A percentile compares a stretch with the other conserved stretches of the same genome.
These are phyloP conservation scores for honey bee (Apis mellifera) DNA, from an alignment of 1,140 invertebrate species.

Conservation along the genomic window Amel_HAv3.1 CM009939.2:7733001-7733500, in stretches of 20 bases:
- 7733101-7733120: constrained; percentile 33
- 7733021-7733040: background rate
- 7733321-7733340: background rate
- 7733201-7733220: constrained; percentile 21
- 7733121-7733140: constrained; percentile 40
- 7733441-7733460: background rate
- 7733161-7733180: constrained; percentile 46
- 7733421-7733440: background rate
- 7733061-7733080: constrained; percentile 15
- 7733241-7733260: background rate
- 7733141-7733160: constrained; percentile 31
- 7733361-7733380: background rate
- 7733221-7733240: background rate
- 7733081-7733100: constrained; percentile 41
- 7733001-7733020: constrained; percentile 12
- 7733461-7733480: background rate
- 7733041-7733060: background rate
- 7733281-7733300: background rate
- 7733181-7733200: constrained; percentile 18
- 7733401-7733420: background rate
- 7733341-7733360: background rate
- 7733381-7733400: background rate
- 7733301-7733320: background rate
- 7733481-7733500: background rate
- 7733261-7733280: background rate